Evolutionary conservation across 2,797 vertebrate species (phyloP).

Genomic region (Centropyge bicolor): DNA sequence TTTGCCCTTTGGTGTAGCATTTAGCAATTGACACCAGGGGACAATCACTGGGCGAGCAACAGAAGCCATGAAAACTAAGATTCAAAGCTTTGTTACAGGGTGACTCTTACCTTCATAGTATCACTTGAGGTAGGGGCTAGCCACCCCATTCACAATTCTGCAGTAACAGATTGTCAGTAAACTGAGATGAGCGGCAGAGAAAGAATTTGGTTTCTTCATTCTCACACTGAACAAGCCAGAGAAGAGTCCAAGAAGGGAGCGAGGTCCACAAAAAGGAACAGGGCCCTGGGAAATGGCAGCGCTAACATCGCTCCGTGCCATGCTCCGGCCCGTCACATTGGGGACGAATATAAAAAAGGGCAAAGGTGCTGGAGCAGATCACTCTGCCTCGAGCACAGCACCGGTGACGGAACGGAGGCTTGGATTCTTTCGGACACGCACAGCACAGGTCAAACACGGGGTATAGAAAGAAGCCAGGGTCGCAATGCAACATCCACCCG

Average conservation of each 20-base stretch:
- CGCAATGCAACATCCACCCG: conserved; percentile 81
- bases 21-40: conserved; percentile 26
- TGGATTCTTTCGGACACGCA: conserved; percentile 63
- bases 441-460: conserved; percentile 84
- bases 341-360: conserved; percentile 47
- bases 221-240: conserved; percentile 30
- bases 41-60: conserved; percentile 28
- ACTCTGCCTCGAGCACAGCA: conserved; percentile 42
- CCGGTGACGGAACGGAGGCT: conserved; percentile 54
- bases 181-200: conserved; percentile 33
- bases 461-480: conserved; percentile 83
- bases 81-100: conserved; percentile 49
- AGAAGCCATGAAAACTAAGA: conserved; percentile 43
- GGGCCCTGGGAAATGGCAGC: conserved; percentile 65
- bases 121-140: conserved; percentile 30
- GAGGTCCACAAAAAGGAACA: conserved; percentile 29
- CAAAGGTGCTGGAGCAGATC: conserved; percentile 67
- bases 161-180: conserved; percentile 29
- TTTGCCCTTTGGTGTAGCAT: conserved; percentile 37
- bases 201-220: conserved; percentile 30
- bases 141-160: conserved; percentile 29
- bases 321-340: conserved; percentile 46
- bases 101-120: conserved; percentile 37
- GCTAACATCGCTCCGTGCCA: conserved; percentile 44
- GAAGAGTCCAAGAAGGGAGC: conserved; percentile 33